These are phyloP conservation scores for Eupithecia vulgata DNA, from an alignment of 2,888 invertebrate genomes.

Conservation along the genomic window DNA sequence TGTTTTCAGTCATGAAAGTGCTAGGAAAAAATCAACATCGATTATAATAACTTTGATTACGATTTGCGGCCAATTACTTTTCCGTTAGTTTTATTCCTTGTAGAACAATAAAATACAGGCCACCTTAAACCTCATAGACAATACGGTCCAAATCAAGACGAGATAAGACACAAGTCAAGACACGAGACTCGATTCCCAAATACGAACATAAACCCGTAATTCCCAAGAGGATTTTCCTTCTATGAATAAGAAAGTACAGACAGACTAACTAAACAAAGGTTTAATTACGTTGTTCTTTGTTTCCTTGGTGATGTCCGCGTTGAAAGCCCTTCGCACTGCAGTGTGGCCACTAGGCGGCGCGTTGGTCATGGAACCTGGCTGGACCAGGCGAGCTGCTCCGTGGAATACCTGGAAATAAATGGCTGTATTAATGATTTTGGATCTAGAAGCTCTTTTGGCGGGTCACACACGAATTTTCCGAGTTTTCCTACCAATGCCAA, in stretches of 20 bases:
- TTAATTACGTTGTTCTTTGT: slow-evolving; percentile 76
- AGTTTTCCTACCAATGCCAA: too few relatives aligned
- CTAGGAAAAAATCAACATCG: too few relatives aligned
- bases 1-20: too few relatives aligned
- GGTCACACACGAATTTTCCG: too few relatives aligned
- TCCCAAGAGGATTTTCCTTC: not conserved
- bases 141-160: not conserved
- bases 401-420: slow-evolving; percentile 78
- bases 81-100: too few relatives aligned
- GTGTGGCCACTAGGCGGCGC: slow-evolving; percentile 68
- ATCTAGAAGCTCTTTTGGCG: too few relatives aligned
- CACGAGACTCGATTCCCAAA: not conserved
- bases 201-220: not conserved
- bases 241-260: not conserved
- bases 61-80: too few relatives aligned
- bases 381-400: slow-evolving; percentile 85
- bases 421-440: too few relatives aligned
- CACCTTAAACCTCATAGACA: not conserved
- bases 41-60: too few relatives aligned
- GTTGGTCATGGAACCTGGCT: slow-evolving; percentile 70
- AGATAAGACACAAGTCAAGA: not conserved
- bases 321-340: slow-evolving; percentile 75
- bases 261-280: not conserved
- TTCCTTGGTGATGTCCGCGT: slow-evolving; percentile 76
- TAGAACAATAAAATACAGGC: too few relatives aligned